Base-by-base conservation (phyloP, 2,888 invertebrate genomes). In the Caenorhabditis angaria region DNA sequence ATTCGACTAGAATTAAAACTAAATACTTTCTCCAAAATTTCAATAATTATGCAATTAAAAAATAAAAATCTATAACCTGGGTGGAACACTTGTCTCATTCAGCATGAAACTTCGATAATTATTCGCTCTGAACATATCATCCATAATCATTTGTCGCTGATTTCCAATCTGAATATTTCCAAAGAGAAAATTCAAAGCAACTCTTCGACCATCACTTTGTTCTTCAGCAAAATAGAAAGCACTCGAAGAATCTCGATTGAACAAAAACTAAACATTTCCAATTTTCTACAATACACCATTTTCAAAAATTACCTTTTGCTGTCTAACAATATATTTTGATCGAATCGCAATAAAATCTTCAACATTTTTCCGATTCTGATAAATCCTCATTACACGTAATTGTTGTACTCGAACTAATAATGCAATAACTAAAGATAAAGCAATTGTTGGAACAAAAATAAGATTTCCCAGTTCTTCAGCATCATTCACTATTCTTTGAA, bases 121-220 rank as follows among this genome's bases (percentile, higher is more conserved):
- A 59, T 78, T 78, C 0, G 72, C 74, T 50, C 56, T 28, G 57
- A 78, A 78, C 65, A 71, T 69, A 25, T 76, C 78, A 53, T 78
- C 78, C 64, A 74, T 64, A 10, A 78, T 59, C 59, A 78, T 63
- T 48, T 57, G 69, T 53, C 69, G 69, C 20, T 50, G 57, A n/a
- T 59, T 64, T n/a, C 67, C 74, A 29, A 78, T 70, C 63, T 74
- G 74, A 53, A 76, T 61, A 58, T 78, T 78, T 56, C 78, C 78
- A 18, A 74, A 74, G 22, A 76, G 41, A 35, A 76, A 74, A 28
- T 71, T 65, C 12, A 76, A 54, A 18, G 53, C 35, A 10, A 78
- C 69, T 28, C 70, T 32, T 6, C 48, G 50, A 12, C 62, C 62
- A 27, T 72, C 69, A 0, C 61, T 50, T 47, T 71, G 74, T 48